These are phyloP conservation scores for Callipepla californica DNA, from an alignment of 2,113 vertebrate species.

Conservation along the genomic window DNA sequence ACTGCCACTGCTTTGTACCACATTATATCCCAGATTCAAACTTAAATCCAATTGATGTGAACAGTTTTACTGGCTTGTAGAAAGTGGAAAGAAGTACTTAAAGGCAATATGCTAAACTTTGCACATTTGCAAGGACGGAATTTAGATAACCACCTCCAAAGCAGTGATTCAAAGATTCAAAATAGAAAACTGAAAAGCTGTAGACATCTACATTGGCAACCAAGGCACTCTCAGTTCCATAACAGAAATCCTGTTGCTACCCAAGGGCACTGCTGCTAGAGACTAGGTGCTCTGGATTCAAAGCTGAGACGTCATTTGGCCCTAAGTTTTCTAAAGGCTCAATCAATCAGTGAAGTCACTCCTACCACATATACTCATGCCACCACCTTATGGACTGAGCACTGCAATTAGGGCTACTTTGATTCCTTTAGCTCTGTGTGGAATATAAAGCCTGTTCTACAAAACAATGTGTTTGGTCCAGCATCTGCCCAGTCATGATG, in stretches of 20 bases:
- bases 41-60: background rate
- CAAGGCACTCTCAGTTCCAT: background rate
- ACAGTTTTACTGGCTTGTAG: background rate
- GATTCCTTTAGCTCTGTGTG: background rate
- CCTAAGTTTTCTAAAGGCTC: background rate
- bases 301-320: background rate
- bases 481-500: background rate
- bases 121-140: background rate
- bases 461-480: background rate
- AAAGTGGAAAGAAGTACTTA: background rate
- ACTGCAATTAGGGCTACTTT: background rate
- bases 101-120: background rate
- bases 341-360: background rate
- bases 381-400: background rate
- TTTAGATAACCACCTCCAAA: background rate
- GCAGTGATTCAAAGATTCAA: background rate
- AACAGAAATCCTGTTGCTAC: background rate
- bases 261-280: background rate
- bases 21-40: background rate
- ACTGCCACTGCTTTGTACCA: background rate
- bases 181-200: background rate
- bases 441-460: background rate
- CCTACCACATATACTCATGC: background rate
- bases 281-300: background rate
- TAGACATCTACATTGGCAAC: background rate